These are phyloP conservation scores for Ciconia nigra DNA, from an alignment of 2,797 vertebrate genomes.

Conservation along the genomic window DNA sequence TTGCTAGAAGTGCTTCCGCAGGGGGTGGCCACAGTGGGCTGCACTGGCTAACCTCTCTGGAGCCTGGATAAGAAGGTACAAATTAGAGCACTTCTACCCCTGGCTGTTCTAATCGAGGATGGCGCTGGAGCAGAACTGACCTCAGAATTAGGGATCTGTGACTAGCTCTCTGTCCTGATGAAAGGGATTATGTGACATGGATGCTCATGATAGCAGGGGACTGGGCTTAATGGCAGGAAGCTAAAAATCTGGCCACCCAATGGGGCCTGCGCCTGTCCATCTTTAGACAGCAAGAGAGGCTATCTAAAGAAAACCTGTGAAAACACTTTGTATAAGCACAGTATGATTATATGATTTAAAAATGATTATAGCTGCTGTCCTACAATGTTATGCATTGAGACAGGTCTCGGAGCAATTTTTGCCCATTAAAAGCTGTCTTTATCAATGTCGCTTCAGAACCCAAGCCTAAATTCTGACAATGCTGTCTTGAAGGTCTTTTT, in stretches of 20 bases:
- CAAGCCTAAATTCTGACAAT: background rate
- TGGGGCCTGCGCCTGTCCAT: background rate
- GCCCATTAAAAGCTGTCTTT: background rate
- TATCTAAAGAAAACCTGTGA: background rate
- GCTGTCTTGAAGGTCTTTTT: background rate
- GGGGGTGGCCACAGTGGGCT: background rate
- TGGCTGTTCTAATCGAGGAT: slow-evolving; percentile 4
- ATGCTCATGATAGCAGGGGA: slow-evolving; percentile 15
- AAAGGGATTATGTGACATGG: slow-evolving; percentile 49
- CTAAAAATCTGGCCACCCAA: background rate
- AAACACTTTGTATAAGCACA: background rate
- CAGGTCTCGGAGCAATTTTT: background rate
- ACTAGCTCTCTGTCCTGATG: background rate
- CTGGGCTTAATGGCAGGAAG: background rate
- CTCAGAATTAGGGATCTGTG: slow-evolving; percentile 1
- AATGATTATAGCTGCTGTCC: background rate
- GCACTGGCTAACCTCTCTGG: background rate
- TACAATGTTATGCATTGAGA: background rate
- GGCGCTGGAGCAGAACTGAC: slow-evolving; percentile 36
- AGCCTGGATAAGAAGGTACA: background rate
- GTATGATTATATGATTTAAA: background rate
- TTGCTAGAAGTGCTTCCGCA: background rate
- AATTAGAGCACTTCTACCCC: slow-evolving; percentile 35
- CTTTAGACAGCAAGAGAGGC: background rate
- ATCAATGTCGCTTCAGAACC: background rate